A percentile compares a stretch with the other conserved stretches of the same genome.
Evolutionary conservation across 92 coral and sea anemone genomes (phyloP).

Genomic region (Phenganax subtilis): DNA sequence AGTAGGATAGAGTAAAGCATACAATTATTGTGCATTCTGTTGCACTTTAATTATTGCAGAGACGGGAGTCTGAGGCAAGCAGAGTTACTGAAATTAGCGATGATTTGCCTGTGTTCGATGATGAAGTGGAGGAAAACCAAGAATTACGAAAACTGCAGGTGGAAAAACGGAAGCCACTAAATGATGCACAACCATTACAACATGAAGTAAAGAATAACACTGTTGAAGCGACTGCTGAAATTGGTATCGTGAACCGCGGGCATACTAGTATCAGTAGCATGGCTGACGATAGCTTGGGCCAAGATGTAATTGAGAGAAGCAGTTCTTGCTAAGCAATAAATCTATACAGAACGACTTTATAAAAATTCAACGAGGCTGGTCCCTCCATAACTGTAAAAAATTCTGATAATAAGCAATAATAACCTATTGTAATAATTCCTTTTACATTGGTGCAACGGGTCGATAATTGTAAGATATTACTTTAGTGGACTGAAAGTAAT

Average conservation of each 20-base stretch:
- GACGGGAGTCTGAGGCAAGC: slow-evolving; percentile 22
- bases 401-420: too few species aligned
- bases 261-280: slow-evolving; percentile 4
- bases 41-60: slow-evolving; percentile 1
- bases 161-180: not conserved
- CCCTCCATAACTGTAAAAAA: too few species aligned
- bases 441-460: too few species aligned
- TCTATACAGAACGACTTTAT: not conserved
- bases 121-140: not conserved
- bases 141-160: not conserved
- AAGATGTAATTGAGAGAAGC: not conserved
- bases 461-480: too few species aligned
- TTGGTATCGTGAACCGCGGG: slow-evolving; percentile 21
- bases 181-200: not conserved
- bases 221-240: not conserved
- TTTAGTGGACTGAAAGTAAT: too few species aligned
- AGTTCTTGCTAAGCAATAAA: not conserved
- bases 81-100: slow-evolving; percentile 1
- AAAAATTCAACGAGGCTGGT: too few species aligned
- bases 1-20: too few species aligned
- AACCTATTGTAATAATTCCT: too few species aligned
- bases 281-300: not conserved
- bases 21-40: too few species aligned
- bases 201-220: not conserved
- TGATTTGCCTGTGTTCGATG: not conserved